Percentiles rank a stretch among this genome's conserved stretches.
Evolutionary conservation across 2,888 invertebrate species (phyloP).

Genomic region (Acronicta leporina): DNA sequence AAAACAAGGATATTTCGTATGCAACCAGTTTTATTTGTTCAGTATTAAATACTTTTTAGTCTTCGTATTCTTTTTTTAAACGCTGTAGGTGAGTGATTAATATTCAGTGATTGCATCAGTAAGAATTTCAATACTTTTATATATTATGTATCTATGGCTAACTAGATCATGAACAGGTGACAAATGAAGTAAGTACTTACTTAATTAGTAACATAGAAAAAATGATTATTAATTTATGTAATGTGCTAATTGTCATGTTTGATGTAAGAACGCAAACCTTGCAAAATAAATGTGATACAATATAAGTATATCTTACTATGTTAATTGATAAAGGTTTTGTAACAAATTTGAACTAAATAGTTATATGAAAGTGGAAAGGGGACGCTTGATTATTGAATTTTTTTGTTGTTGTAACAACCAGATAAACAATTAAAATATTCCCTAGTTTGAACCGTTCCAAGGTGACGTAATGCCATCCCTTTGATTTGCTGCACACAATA

Average conservation of each 20-base stretch:
- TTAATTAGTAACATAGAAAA: not conserved
- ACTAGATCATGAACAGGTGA: not conserved
- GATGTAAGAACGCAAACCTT: not conserved
- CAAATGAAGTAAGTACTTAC: not conserved
- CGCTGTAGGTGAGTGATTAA: no score
- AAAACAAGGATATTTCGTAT: no score
- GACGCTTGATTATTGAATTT: no score
- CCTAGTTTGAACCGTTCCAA: not conserved
- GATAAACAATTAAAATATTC: conserved; percentile 3
- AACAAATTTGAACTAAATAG: no score
- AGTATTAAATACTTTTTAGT: no score
- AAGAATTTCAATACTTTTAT: not conserved
- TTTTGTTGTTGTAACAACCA: no score
- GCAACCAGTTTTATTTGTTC: no score
- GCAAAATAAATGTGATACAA: not conserved
- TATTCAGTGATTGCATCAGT: not conserved
- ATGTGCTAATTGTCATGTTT: not conserved
- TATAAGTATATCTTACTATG: not conserved
- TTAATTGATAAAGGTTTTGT: no score
- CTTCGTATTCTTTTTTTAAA: no score
- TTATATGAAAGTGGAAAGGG: no score
- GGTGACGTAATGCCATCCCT: conserved; percentile 53
- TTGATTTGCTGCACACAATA: conserved; percentile 60
- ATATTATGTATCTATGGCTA: not conserved
- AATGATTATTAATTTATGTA: not conserved